Evolutionary conservation across 2,113 vertebrate species (phyloP).

Genomic region (Cinclus cinclus): DNA sequence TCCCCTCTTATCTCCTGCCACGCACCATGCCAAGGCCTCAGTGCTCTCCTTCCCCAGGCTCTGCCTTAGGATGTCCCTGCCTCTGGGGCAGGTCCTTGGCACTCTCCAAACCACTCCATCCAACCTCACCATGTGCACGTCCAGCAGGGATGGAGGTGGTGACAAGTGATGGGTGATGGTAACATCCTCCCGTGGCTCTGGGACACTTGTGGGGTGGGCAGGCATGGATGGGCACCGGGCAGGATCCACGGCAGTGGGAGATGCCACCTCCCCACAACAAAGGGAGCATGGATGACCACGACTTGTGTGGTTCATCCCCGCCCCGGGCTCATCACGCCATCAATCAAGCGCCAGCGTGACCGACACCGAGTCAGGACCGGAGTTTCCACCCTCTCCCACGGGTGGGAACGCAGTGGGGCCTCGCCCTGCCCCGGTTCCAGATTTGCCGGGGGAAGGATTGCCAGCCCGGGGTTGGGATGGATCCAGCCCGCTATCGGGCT

Average conservation of each 20-base stretch:
- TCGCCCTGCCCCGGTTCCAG: not conserved
- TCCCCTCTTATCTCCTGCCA: not conserved
- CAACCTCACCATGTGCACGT: accelerated
- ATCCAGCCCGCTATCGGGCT: not conserved
- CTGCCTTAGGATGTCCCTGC: not conserved
- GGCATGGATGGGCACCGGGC: accelerated
- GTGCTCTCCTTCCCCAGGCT: not conserved
- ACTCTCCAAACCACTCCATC: accelerated
- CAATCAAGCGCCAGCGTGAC: not conserved
- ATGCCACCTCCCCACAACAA: not conserved
- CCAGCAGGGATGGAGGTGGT: not conserved
- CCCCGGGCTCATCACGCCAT: not conserved
- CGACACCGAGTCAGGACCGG: not conserved
- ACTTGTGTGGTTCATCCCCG: not conserved
- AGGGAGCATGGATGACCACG: accelerated
- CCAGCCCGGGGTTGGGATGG: not conserved
- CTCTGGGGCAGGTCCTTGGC: not conserved
- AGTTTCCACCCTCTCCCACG: not conserved
- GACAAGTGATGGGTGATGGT: accelerated
- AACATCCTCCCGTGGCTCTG: not conserved
- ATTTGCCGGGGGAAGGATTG: not conserved
- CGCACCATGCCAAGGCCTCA: accelerated
- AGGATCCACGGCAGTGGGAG: accelerated
- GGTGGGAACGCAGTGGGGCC: not conserved
- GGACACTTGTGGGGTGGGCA: not conserved